These are phyloP conservation scores for Octomys mimax DNA, from an alignment of 2,797 vertebrate genomes.

Conservation along the genomic window DNA sequence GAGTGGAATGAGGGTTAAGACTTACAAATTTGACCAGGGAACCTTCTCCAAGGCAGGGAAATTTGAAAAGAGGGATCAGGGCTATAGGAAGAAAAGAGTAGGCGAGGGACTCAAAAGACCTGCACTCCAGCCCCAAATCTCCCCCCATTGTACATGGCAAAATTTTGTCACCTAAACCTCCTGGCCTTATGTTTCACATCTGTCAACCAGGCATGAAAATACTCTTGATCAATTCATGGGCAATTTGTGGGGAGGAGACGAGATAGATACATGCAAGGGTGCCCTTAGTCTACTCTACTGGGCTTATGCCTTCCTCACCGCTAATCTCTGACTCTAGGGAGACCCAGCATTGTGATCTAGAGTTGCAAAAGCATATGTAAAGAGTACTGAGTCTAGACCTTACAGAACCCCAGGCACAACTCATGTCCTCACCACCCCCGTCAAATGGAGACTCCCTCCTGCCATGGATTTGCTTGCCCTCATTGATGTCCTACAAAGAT, in stretches of 20 bases:
- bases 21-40: neutral
- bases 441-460: too few relatives aligned
- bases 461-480: accelerated
- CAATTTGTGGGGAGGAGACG: neutral
- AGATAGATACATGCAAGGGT: accelerated
- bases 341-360: too few relatives aligned
- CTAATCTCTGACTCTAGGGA: neutral
- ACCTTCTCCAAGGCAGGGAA: neutral
- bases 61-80: neutral
- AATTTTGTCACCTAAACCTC: neutral
- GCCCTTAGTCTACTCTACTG: neutral
- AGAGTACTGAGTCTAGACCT: neutral
- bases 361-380: neutral
- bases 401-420: too few relatives aligned
- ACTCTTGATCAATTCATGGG: neutral
- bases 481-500: neutral
- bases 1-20: neutral
- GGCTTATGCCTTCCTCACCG: neutral
- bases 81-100: neutral
- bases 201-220: neutral
- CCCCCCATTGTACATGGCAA: neutral
- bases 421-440: neutral
- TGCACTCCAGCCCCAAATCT: neutral
- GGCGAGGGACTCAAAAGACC: neutral
- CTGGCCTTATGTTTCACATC: neutral